These are phyloP conservation scores for Athene noctua DNA, from an alignment of 2,113 vertebrate genomes.

Conservation along the genomic window DNA sequence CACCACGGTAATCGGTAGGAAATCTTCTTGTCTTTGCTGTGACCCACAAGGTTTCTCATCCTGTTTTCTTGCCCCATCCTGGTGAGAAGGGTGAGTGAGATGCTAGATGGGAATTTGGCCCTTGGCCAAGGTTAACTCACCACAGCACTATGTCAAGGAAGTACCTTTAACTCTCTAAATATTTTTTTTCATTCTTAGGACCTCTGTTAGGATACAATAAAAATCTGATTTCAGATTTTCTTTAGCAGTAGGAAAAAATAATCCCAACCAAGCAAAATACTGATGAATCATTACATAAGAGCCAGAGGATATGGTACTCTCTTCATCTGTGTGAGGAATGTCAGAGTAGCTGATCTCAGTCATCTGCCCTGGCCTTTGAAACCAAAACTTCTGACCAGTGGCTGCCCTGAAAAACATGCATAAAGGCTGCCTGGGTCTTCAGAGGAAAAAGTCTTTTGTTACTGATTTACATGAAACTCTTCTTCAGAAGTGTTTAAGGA, in stretches of 20 bases:
- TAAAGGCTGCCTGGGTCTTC: not conserved
- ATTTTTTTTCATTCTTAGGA: not conserved
- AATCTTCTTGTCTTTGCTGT: not conserved
- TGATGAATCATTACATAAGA: not conserved
- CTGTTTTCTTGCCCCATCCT: not conserved
- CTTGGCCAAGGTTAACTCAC: not conserved
- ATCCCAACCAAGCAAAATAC: not conserved
- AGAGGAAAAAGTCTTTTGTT: not conserved
- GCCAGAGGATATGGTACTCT: not conserved
- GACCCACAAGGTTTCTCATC: not conserved
- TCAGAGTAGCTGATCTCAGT: not conserved
- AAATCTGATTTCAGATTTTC: not conserved
- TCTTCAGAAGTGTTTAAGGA: not conserved
- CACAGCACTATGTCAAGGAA: not conserved
- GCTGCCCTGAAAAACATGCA: not conserved
- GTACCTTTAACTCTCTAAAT: not conserved
- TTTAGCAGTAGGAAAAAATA: not conserved
- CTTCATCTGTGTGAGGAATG: not conserved
- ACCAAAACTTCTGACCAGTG: not conserved
- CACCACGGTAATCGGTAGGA: not conserved
- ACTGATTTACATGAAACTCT: not conserved
- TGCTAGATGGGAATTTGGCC: not conserved
- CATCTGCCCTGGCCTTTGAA: not conserved
- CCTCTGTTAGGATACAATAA: not conserved
- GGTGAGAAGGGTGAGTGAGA: not conserved